Evolutionary conservation across 2,113 vertebrate species (phyloP), one percentile per base, ranked within the genome.

Genomic region (Ochotona curzoniae): DNA sequence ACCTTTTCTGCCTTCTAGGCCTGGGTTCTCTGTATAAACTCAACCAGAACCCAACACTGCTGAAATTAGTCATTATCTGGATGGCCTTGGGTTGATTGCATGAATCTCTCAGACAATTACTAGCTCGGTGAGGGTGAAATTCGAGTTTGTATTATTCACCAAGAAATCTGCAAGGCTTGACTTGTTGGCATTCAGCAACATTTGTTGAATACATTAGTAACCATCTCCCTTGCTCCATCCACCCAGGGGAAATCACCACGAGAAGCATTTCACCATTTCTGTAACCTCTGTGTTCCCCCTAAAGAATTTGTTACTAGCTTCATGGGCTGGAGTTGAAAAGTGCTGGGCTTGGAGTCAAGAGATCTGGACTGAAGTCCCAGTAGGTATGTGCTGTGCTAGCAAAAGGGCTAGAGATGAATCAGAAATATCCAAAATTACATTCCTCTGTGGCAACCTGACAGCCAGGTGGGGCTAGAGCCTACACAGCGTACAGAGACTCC

Each of bases 221-320:
- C 89, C 91, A 95, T 95, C 93, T 96, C 91, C 91, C 91, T 95
- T 7, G 0, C 70, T 89, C 83, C 0, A 5, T 83, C 80, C 49
- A n/a, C 96, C 94, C 87, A n/a, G 74, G 91, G 95, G 96, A 94
- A 96, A 95, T 95, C 76, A 87, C 67, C 73, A 54, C n/a, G 60
- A 49, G 81, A 94, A 94, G 79, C 30, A 74, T 10, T 44, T 64
- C 47, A 13, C 91, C 61, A 57, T 83, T 82, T 95, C 81, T 89
- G 87, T 67, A 90, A 91, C 63, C 73, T 85, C 51, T 49, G 30
- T 38, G 76, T 54, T 89, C 80, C 87, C 84, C 84, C 89, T 84
- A 89, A 60, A 88, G 87, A 93, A 90, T 93, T 44, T 64, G 82
- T 96, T 87, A 89, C 85, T 95, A 71, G 93, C 67, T 54, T 87